Base-by-base conservation (phyloP, 2,113 vertebrate species). In the Planiliza haematocheilus region DNA sequence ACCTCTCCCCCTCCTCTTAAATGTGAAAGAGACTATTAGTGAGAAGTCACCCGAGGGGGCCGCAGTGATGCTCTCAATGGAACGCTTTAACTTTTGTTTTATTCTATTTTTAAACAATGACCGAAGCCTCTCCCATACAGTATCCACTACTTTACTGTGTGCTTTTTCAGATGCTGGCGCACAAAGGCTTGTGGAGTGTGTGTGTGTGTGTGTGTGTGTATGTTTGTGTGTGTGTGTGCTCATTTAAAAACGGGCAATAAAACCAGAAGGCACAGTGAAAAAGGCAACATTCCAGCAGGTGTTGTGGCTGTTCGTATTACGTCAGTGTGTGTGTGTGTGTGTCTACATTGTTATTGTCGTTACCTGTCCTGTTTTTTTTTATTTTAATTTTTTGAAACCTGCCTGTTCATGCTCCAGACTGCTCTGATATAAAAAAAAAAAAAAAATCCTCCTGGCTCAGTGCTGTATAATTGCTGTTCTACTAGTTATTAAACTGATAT, bases 401-500 rank as follows among this genome's bases (percentile, higher is more conserved):
- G 55, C 42, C 70, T 67, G 13, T 42, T 76, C 36, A 62, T 39
- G 41, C 61, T 49, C 46, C 13, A 67, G 59, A 68, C 51, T 85
- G 45, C 69, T n/a, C 45, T 48, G 10, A 74, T 58, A 81, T 70
- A 10, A 73, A 11, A 61, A 30, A 30, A 30, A 30, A 30, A 30
- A 30, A 30, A 30, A 30, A 30, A 30, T 3, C 5, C 24, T 66
- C 70, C 74, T 48, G 14, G 71, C 58, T 37, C 66, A 38, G 82
- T 82, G 56, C 59, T 79, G 59, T 91, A 71, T 70, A 77, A 71
- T 74, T 83, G 60, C 76, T 87, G 50, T 72, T 72, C 74, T 66
- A 24, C 75, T 88, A 73, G 84, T 87, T 84, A 94, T 91, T 92
- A 94, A 93, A 93, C 60, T 81, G 53, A 63, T 69, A 76, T 74